phyloP scores from a whole-genome alignment of 2,113 vertebrate genomes.

The Corythornis vintsioides region DNA sequence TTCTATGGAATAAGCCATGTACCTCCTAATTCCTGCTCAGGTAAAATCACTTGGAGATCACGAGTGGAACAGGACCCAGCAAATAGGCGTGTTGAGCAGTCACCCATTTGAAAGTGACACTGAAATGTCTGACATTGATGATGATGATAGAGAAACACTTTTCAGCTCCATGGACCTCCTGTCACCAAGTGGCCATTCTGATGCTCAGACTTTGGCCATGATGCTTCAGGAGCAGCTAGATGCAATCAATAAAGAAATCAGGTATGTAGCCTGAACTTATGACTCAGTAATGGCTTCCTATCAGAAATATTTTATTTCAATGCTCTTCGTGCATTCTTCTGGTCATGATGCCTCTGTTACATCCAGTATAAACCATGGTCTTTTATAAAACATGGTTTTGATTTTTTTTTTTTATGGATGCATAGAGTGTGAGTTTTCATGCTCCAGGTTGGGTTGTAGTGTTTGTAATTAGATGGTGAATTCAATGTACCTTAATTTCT shows the following conservation, averaged over 20 bases:
- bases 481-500: neutral
- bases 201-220: slow-evolving; percentile 97
- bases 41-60: slow-evolving; percentile 96
- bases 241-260: slow-evolving; percentile 99
- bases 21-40: slow-evolving; percentile 66
- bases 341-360: neutral
- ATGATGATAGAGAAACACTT: slow-evolving; percentile 94
- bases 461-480: neutral
- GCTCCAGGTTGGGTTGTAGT: neutral
- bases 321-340: neutral
- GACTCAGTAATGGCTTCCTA: neutral
- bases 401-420: neutral
- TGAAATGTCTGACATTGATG: slow-evolving; percentile 98
- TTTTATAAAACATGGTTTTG: neutral
- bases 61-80: slow-evolving; percentile 93
- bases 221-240: slow-evolving; percentile 99
- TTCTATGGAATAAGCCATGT: neutral
- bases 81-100: slow-evolving; percentile 87
- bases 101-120: slow-evolving; percentile 97
- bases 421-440: neutral
- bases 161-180: slow-evolving; percentile 99
- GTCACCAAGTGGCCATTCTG: slow-evolving; percentile 94
- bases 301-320: neutral
- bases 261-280: slow-evolving; percentile 70
- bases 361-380: rapidly evolving